Evolutionary conservation across 2,888 invertebrate genomes (phyloP).

Genomic region (Phengaris arion): DNA sequence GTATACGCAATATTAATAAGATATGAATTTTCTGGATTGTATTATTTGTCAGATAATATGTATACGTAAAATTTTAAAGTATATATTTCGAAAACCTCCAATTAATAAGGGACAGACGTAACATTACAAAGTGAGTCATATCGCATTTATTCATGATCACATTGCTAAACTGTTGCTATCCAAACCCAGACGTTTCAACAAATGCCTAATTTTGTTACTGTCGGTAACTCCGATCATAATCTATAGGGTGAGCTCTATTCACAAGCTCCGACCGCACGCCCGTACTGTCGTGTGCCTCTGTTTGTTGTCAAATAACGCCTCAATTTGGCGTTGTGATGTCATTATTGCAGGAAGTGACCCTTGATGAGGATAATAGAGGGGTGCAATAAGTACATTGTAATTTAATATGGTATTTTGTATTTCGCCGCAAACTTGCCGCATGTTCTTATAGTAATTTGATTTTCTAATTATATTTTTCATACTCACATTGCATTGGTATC

Average conservation of each 20-base stretch:
- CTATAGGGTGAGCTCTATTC: constrained; percentile 1
- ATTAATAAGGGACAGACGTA: too few species aligned
- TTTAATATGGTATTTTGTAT: background rate
- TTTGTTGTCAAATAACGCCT: constrained; percentile 29
- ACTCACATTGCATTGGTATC: background rate
- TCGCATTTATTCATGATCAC: background rate
- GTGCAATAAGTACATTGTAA: constrained; percentile 12
- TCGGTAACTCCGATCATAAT: constrained; percentile 18
- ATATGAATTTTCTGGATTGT: too few species aligned
- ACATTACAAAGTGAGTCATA: background rate
- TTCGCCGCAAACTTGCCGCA: too few species aligned
- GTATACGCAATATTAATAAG: too few species aligned
- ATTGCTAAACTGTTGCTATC: background rate
- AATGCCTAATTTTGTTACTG: background rate
- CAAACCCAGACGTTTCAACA: background rate
- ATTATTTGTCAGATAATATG: too few species aligned
- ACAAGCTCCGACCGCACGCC: constrained; percentile 3
- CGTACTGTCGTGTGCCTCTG: constrained; percentile 5
- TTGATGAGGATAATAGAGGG: constrained; percentile 8
- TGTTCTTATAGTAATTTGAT: too few species aligned
- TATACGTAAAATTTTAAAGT: too few species aligned
- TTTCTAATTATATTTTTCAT: too few species aligned
- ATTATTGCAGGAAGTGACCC: constrained; percentile 6
- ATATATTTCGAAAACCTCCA: too few species aligned
- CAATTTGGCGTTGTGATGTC: constrained; percentile 23